Conservation (phyloP, 2,113 vertebrate genomes). For the Chaetodon auriga region DNA sequence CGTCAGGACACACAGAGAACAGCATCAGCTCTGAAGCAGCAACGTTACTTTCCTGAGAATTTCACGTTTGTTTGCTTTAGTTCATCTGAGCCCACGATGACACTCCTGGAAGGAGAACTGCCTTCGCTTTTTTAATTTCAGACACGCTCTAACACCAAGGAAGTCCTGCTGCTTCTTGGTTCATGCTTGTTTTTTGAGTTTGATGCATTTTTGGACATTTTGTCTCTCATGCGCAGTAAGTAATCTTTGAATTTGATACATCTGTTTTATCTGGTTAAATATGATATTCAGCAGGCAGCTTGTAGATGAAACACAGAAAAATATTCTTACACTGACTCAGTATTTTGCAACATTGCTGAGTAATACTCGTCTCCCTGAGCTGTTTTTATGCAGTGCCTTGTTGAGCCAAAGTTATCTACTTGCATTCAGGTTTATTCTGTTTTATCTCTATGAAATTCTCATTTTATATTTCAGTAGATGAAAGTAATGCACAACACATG, state of each 20-base stretch:
- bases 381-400: background rate
- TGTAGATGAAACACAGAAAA: constrained; percentile 2
- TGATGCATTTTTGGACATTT: constrained; percentile 30
- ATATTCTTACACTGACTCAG: background rate
- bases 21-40: background rate
- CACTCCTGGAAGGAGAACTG: constrained; percentile 9
- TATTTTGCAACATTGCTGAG: background rate
- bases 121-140: background rate
- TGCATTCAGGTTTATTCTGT: background rate
- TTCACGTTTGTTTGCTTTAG: background rate
- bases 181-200: constrained; percentile 4
- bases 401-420: background rate
- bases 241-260: constrained; percentile 28
- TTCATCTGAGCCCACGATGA: constrained; percentile 8
- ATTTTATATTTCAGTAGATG: constrained; percentile 4
- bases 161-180: background rate
- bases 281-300: background rate
- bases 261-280: background rate
- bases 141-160: background rate
- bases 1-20: background rate
- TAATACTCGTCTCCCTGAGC: background rate
- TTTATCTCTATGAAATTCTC: background rate
- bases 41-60: background rate
- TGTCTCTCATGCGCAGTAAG: constrained; percentile 58
- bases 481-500: background rate